phyloP scores from a whole-genome alignment of 2,113 vertebrate genomes.

The Oreotrochilus melanogaster region DNA sequence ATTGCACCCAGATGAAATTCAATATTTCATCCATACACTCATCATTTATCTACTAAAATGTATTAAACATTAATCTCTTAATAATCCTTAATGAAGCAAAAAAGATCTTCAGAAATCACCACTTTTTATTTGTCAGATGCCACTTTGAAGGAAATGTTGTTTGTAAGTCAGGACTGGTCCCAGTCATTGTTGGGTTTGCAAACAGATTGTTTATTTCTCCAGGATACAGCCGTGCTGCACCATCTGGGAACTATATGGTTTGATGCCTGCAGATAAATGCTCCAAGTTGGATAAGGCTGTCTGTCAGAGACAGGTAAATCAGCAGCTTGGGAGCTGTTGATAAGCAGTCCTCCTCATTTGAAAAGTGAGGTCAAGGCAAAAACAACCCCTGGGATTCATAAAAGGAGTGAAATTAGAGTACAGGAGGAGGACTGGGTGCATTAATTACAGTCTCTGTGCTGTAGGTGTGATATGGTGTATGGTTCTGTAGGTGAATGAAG shows the following conservation, averaged over 20 bases:
- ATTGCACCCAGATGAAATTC: neutral
- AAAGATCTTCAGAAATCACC: constrained; percentile 17
- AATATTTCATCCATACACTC: constrained; percentile 20
- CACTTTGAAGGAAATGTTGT: neutral
- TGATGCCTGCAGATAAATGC: constrained; percentile 20
- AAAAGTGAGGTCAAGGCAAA: neutral
- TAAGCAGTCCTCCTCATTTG: neutral
- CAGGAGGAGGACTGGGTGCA: neutral
- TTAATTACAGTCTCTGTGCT: neutral
- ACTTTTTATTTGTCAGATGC: neutral
- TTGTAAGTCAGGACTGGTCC: constrained; percentile 40
- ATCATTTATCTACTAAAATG: neutral
- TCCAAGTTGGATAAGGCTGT: neutral
- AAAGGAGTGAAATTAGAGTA: neutral
- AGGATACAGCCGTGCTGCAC: neutral
- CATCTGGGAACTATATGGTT: constrained; percentile 10
- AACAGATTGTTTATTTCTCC: constrained; percentile 19
- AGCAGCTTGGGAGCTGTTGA: constrained; percentile 9
- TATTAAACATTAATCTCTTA: constrained; percentile 55
- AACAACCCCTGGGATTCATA: neutral
- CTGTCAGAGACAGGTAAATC: neutral
- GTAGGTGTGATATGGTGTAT: neutral
- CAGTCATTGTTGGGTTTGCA: neutral
- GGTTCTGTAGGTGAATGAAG: neutral
- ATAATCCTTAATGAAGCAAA: constrained; percentile 41